Conservation (phyloP, 2,113 vertebrate genomes). For the Calidris pugnax region DNA sequence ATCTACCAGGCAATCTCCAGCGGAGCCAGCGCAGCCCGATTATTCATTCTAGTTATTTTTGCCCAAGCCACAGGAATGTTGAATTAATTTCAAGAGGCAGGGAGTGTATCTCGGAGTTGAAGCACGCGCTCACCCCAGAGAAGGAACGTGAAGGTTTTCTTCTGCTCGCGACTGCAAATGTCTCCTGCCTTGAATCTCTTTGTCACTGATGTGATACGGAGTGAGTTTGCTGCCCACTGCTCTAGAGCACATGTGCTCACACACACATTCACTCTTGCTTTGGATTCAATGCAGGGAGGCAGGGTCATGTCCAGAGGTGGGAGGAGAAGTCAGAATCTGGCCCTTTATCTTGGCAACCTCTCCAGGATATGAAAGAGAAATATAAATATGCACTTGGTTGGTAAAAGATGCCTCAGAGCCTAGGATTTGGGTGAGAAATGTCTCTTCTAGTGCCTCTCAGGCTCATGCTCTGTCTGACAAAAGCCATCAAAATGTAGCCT, state of each 20-base stretch:
- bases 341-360: not conserved
- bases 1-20: constrained; percentile 41
- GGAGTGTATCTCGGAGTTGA: constrained; percentile 18
- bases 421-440: not conserved
- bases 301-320: not conserved
- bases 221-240: not conserved
- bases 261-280: not conserved
- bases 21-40: not conserved
- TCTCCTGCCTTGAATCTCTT: not conserved
- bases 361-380: not conserved
- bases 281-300: not conserved
- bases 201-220: not conserved
- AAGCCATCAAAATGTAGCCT: not conserved
- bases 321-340: not conserved
- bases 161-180: not conserved
- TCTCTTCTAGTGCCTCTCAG: not conserved
- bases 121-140: not conserved
- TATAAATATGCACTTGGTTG: not conserved
- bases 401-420: not conserved
- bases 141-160: constrained; percentile 53
- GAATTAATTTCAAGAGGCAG: constrained; percentile 67
- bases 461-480: not conserved
- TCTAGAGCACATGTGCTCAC: not conserved
- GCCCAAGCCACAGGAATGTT: constrained; percentile 35
- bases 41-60: not conserved